Evolutionary conservation across 2,888 invertebrate genomes (phyloP), one percentile per base, ranked within the genome.

Genomic region (Meiosimyza platycephala): DNA sequence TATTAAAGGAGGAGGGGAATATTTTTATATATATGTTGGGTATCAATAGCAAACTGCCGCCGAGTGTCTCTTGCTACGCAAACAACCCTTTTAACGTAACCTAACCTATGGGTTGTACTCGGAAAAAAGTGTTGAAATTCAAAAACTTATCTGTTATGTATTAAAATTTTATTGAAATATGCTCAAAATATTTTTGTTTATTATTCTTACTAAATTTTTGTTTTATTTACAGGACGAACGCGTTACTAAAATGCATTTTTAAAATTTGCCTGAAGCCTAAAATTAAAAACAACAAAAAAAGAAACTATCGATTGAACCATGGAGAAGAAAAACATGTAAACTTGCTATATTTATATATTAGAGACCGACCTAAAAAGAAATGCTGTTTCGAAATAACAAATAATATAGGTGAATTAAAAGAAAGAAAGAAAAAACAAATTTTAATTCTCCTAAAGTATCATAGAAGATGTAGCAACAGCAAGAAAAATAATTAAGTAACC

Each of bases 191-290:
- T 40, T 40, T 40, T 40, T 40, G 6, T 9, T 7, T 9, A 40
- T 40, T 40, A 7, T 7, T 40, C 7, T 40, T 40, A 40, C 60
- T 22, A 52, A 57, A 22, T 28, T 28, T 28, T 28, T 64, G 16
- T 64, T 72, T 47, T 67, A 40, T 73, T 82, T 80, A 9, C 76
- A 82, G 82, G 82, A 72, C 80, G 80, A 33, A 75, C 79, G 68
- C 82, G 82, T 57, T 80, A 80, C 59, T 79, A 78, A 66, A 71
- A 65, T 13, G 13, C n/a, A 40, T 40, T 7, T n/a, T 13, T 51
- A 22, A 13, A 54, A 15, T n/a, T 64, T 62, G 11, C 55, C 47
- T 70, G 13, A 52, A 47, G 28, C 18, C 6, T 55, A 62, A 9
- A 47, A 67, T 15, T 60, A 28, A 51, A 55, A 22, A 22, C 22